Evolutionary conservation across 2,113 vertebrate species (phyloP).

Genomic region (Anoura caudifer): DNA sequence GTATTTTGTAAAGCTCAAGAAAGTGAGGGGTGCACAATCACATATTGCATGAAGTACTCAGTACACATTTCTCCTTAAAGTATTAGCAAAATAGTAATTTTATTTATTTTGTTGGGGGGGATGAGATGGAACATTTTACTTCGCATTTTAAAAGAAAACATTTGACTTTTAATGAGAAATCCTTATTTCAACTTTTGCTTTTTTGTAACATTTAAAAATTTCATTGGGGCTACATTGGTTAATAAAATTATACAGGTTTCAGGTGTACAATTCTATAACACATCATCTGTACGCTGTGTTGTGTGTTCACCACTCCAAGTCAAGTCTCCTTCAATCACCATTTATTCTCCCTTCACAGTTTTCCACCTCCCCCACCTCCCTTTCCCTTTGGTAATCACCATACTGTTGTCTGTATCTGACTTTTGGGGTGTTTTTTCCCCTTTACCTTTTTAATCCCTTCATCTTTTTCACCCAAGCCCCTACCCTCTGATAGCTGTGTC

Average conservation of each 20-base stretch:
- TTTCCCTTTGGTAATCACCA: not conserved
- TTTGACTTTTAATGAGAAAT: constrained; percentile 63
- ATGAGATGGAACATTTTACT: constrained; percentile 37
- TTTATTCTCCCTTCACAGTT: not conserved
- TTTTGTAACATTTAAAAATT: not conserved
- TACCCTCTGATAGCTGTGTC: not conserved
- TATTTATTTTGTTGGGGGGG: not conserved
- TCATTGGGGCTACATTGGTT: not conserved
- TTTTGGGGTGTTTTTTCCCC: not conserved
- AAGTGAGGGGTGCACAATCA: not conserved
- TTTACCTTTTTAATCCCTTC: not conserved
- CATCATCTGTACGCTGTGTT: not conserved
- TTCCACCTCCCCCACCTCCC: not conserved
- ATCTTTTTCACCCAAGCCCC: not conserved
- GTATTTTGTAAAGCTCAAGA: not conserved
- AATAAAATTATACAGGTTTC: not conserved
- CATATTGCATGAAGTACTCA: not conserved
- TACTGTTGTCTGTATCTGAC: not conserved
- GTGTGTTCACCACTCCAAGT: not conserved
- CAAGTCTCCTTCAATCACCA: not conserved
- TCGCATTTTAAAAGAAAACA: constrained; percentile 53
- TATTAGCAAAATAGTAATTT: not conserved
- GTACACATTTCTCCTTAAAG: not conserved
- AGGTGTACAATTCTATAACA: not conserved
- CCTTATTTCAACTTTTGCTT: not conserved